These are phyloP conservation scores for Suncus etruscus DNA, from an alignment of 2,113 vertebrate species.

Conservation along the genomic window DNA sequence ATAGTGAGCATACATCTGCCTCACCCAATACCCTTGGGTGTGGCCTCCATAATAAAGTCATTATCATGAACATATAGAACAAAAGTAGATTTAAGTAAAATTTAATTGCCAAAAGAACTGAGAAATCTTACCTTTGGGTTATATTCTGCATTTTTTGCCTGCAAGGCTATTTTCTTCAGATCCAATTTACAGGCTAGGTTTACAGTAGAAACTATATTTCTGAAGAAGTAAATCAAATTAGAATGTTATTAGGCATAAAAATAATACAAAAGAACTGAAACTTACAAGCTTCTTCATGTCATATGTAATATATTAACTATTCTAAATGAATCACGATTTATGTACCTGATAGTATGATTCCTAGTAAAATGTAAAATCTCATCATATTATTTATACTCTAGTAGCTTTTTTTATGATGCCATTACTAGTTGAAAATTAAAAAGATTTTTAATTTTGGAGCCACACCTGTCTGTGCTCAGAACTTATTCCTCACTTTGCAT, in stretches of 20 bases:
- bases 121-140: slow-evolving; percentile 94
- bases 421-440: slow-evolving; percentile 30
- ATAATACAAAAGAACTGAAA: neutral
- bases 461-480: too few relatives aligned
- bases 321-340: neutral
- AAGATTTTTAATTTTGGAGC: too few relatives aligned
- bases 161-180: slow-evolving; percentile 96
- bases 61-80: neutral
- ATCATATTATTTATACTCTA: neutral
- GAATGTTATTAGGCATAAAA: slow-evolving; percentile 10
- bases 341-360: neutral
- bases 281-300: neutral
- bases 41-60: neutral
- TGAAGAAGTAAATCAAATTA: slow-evolving; percentile 79
- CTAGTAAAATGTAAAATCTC: neutral
- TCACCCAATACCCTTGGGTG: too few relatives aligned
- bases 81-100: slow-evolving; percentile 35
- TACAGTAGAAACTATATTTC: slow-evolving; percentile 98
- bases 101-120: slow-evolving; percentile 9
- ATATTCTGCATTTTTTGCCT: slow-evolving; percentile 98
- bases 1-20: too few relatives aligned
- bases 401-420: slow-evolving; percentile 24
- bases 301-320: slow-evolving; percentile 22
- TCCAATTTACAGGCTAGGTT: slow-evolving; percentile 96
- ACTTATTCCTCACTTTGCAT: too few relatives aligned